These are phyloP conservation scores for Phallusia fumigata DNA, from an alignment of 23 tunicate species.

Conservation along the genomic window DNA sequence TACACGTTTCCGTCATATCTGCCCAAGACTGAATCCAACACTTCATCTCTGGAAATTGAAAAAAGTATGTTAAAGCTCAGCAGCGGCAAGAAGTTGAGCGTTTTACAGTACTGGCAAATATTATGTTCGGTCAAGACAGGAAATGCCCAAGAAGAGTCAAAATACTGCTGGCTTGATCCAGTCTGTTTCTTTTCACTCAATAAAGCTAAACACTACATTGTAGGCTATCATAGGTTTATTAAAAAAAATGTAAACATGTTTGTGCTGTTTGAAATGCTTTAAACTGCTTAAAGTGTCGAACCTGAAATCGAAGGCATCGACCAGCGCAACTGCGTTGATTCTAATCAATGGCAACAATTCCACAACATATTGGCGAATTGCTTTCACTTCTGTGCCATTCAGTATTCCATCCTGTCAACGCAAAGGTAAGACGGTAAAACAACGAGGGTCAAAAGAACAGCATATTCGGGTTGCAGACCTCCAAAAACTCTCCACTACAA, in stretches of 20 bases:
- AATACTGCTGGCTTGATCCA: too few species aligned
- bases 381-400: slow-evolving; percentile 54
- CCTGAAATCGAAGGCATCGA: slow-evolving; percentile 86
- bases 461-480: slow-evolving; percentile 32
- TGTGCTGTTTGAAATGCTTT: too few species aligned
- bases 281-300: background rate
- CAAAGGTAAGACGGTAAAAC: background rate
- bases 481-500: slow-evolving; percentile 88
- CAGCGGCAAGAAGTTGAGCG: too few species aligned
- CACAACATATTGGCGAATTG: slow-evolving; percentile 64
- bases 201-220: too few species aligned
- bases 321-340: slow-evolving; percentile 77
- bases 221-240: too few species aligned
- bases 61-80: too few species aligned
- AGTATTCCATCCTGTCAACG: slow-evolving; percentile 53
- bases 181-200: too few species aligned
- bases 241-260: too few species aligned
- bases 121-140: too few species aligned
- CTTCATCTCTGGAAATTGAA: slow-evolving; percentile 57
- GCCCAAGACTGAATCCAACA: slow-evolving; percentile 72
- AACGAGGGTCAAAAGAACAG: too few species aligned
- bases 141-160: too few species aligned
- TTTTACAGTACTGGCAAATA: too few species aligned
- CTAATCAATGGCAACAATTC: slow-evolving; percentile 79
- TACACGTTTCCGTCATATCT: slow-evolving; percentile 95